Evolutionary conservation across 2,113 vertebrate genomes (phyloP).

Genomic region (Circaetus gallicus): DNA sequence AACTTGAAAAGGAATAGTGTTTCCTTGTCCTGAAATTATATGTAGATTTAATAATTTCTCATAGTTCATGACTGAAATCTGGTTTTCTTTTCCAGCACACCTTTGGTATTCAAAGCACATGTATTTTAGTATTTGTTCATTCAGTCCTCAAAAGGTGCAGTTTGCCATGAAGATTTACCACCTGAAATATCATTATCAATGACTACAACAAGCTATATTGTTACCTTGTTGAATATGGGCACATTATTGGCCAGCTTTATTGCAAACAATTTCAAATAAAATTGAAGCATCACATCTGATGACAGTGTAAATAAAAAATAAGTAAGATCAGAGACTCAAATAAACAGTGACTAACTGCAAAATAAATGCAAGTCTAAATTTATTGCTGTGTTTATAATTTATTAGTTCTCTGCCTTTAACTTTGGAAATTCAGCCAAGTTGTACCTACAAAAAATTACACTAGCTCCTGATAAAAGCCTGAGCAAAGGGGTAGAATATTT

Average conservation of each 20-base stretch:
- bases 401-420: background rate
- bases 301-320: background rate
- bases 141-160: background rate
- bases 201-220: background rate
- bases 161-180: background rate
- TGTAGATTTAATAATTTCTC: background rate
- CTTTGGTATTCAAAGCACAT: background rate
- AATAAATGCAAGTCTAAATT: background rate
- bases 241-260: background rate
- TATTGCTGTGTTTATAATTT: background rate
- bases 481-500: background rate
- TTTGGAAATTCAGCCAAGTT: background rate
- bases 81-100: background rate
- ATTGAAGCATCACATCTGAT: background rate
- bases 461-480: background rate
- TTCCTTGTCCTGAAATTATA: background rate
- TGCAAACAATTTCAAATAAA: background rate
- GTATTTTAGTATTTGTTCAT: background rate
- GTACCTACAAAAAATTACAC: background rate
- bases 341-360: background rate
- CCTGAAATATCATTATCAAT: background rate
- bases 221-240: background rate
- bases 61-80: background rate
- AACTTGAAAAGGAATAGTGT: background rate
- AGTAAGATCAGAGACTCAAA: background rate